Base-by-base conservation (phyloP, 2,888 invertebrate species). In the Phasia obesa region DNA sequence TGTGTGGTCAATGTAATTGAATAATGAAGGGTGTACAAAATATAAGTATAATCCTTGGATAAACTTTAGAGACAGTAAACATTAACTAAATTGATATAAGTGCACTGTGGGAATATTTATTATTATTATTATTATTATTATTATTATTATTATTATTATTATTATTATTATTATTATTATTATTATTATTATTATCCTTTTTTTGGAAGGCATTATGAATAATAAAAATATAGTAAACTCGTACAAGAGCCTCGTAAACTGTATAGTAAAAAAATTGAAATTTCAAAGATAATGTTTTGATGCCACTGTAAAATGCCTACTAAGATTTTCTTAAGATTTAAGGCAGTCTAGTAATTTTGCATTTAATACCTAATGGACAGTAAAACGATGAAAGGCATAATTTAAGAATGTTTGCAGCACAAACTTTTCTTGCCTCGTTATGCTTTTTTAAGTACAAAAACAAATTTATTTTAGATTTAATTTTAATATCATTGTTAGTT, bases 401-500 rank as follows among this genome's bases (percentile, higher is more conserved):
- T 49, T 55, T 47, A 27, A 27, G 13, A 55, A 70, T 77, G 53
- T 69, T 71, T 62, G 60, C 47, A 62, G 38, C 51, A 60, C 27
- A 59, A 70, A 70, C 69, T 60, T 21, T 62, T 25, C 21, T 51
- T 69, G 57, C 49, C 60, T 42, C 51, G 65, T 38, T 11, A 47
- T 60, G 38, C 49, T 64, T 65, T 62, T 78, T 59, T 74, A 78
- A 78, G 74, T 55, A 82, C 21, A 74, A 82, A 78, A 78, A 74
- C 53, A 78, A 82, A 78, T 78, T 74, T 78, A 73, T 64, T 78
- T 82, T 57, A 78, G 74, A 82, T 82, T 82, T 82, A 82, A 78
- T 82, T 82, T 78, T 78, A 74, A 75, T 82, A 78, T 78, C 74
- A 78, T 78, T 78, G 74, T 82, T 82, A 82, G 69, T 78, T 69